Evolutionary conservation across 2,888 invertebrate genomes (phyloP).

Genomic region (Gandaritis pyraliata): DNA sequence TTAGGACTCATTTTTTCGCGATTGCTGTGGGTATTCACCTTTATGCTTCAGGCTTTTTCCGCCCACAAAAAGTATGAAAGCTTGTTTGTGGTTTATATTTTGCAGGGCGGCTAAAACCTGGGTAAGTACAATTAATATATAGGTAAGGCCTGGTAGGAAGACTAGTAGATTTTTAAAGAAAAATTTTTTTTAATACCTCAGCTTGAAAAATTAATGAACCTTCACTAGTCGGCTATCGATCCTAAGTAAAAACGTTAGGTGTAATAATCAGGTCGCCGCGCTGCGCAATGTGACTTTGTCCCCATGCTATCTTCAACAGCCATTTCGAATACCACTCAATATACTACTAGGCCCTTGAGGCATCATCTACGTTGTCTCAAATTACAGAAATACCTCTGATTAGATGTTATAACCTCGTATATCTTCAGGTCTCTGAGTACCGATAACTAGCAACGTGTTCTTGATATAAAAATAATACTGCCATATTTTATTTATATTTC

Average conservation of each 20-base stretch:
- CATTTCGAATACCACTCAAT: constrained; percentile 2
- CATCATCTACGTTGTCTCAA: constrained; percentile 4
- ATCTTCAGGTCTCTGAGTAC: constrained; percentile 10
- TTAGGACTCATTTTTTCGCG: constrained; percentile 45
- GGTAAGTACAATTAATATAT: too few relatives aligned
- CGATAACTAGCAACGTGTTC: background rate
- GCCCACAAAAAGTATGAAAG: constrained; percentile 17
- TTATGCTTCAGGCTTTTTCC: constrained; percentile 32
- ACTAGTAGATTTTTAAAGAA: too few relatives aligned
- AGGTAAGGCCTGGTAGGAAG: too few relatives aligned
- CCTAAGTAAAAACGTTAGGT: too few relatives aligned
- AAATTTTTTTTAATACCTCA: too few relatives aligned
- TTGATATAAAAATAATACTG: too few relatives aligned
- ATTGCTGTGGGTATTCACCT: constrained; percentile 39
- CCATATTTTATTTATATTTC: too few relatives aligned
- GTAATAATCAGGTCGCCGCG: background rate
- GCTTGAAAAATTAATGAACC: too few relatives aligned
- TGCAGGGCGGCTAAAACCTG: background rate
- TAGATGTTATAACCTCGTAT: constrained; percentile 8
- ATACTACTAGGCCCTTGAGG: constrained; percentile 5
- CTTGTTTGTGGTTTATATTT: constrained; percentile 18
- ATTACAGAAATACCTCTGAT: constrained; percentile 8
- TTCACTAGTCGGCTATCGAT: too few relatives aligned
- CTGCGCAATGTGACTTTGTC: constrained; percentile 12
- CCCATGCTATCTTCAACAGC: background rate